Evolutionary conservation across 2,797 vertebrate species (phyloP).

Genomic region (Nannoperca obscura): DNA sequence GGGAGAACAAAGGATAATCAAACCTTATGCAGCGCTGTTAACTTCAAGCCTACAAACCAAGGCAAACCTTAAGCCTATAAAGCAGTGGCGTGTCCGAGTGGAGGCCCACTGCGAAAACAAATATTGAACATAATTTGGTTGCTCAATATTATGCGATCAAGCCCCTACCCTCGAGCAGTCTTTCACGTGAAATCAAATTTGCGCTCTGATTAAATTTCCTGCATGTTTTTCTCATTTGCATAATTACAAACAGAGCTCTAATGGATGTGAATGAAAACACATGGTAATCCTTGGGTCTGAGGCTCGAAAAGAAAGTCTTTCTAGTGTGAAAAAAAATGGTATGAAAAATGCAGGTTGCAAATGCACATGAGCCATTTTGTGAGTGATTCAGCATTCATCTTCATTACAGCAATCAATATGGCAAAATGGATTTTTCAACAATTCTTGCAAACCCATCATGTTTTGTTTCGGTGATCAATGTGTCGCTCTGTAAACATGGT

Average conservation of each 20-base stretch:
- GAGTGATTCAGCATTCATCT: constrained; percentile 77
- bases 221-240: constrained; percentile 83
- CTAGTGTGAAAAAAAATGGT: neutral
- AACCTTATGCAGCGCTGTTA: constrained; percentile 59
- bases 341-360: constrained; percentile 46
- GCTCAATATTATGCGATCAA: constrained; percentile 67
- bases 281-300: constrained; percentile 65
- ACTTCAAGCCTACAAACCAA: constrained; percentile 64
- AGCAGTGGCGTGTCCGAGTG: constrained; percentile 66
- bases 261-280: constrained; percentile 81
- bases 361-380: constrained; percentile 59
- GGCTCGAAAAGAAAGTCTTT: constrained; percentile 43
- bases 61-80: constrained; percentile 67
- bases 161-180: constrained; percentile 70
- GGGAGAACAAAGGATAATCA: constrained; percentile 79
- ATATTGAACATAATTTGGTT: constrained; percentile 74
- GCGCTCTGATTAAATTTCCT: constrained; percentile 84
- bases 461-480: constrained; percentile 75
- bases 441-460: constrained; percentile 75
- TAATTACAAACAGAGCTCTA: constrained; percentile 83
- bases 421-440: constrained; percentile 77
- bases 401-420: constrained; percentile 79
- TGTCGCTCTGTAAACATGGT: constrained; percentile 57
- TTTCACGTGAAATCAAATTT: constrained; percentile 84
- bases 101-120: constrained; percentile 68